Conservation (phyloP, 2,888 invertebrate species). For the Trissolcus japonicus region DNA sequence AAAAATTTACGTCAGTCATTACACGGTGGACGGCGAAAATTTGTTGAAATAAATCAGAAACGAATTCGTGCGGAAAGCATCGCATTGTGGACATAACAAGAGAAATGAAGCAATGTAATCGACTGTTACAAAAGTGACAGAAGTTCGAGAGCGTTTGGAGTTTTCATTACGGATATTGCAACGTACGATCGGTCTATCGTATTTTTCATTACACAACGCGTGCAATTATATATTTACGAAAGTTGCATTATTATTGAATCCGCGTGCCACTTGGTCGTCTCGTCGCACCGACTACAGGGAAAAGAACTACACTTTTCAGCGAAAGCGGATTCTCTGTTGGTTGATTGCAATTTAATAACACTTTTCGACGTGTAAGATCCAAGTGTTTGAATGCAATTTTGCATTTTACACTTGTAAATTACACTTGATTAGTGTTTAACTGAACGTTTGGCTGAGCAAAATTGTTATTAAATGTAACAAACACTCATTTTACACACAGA, state of each 20-base stretch:
- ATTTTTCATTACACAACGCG: constrained; percentile 38
- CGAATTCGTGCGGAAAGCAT: constrained; percentile 13
- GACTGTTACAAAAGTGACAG: constrained; percentile 55
- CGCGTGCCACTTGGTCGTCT: background rate
- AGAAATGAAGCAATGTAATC: constrained; percentile 50
- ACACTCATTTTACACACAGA: too few species aligned
- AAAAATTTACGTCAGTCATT: too few species aligned
- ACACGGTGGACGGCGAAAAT: too few species aligned
- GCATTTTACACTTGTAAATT: too few species aligned
- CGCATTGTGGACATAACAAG: constrained; percentile 37
- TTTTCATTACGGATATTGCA: constrained; percentile 57
- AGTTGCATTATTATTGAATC: constrained; percentile 39
- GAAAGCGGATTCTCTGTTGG: constrained; percentile 24
- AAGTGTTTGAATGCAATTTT: too few species aligned
- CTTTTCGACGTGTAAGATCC: too few species aligned
- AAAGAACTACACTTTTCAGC: constrained; percentile 17
- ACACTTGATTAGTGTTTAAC: too few species aligned
- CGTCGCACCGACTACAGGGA: constrained; percentile 4
- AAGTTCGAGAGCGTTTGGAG: constrained; percentile 48
- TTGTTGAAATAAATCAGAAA: constrained; percentile 12
- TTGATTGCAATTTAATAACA: background rate
- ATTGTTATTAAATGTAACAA: too few species aligned
- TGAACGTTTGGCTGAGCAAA: too few species aligned
- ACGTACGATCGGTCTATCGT: constrained; percentile 48
- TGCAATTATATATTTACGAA: constrained; percentile 50